Conservation (phyloP, 1,140 invertebrate species). For the Geopemphigus sp. region DNA sequence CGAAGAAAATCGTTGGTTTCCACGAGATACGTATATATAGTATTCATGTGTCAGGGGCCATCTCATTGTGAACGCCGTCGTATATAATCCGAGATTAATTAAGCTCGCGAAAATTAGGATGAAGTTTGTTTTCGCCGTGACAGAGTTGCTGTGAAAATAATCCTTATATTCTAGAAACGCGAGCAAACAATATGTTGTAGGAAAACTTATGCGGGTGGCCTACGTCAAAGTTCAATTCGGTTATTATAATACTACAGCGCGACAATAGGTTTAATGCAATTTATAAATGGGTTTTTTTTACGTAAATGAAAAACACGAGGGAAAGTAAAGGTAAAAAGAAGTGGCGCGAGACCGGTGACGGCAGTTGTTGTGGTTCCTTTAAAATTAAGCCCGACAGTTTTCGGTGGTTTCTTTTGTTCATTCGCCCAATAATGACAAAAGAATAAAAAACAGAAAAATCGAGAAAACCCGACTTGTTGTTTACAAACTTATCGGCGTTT, state of each 20-base stretch:
- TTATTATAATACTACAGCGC: neutral
- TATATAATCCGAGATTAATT: slow-evolving; percentile 23
- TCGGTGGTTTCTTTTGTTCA: neutral
- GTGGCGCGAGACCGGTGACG: too few relatives aligned
- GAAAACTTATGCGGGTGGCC: slow-evolving; percentile 8
- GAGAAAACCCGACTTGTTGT: neutral
- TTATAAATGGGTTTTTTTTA: neutral
- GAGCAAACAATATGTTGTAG: slow-evolving; percentile 10
- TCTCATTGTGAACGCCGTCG: neutral
- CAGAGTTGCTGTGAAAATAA: slow-evolving; percentile 13
- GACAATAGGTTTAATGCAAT: slow-evolving; percentile 4
- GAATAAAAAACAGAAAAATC: neutral
- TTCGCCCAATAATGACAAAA: neutral
- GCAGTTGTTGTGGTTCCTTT: neutral
- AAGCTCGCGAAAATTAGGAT: neutral
- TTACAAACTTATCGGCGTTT: neutral
- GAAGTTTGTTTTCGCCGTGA: slow-evolving; percentile 40
- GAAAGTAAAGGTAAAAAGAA: neutral
- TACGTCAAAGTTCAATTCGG: slow-evolving; percentile 31
- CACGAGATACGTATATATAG: too few relatives aligned
- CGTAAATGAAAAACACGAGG: neutral
- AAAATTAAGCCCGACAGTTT: neutral
- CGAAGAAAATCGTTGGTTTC: too few relatives aligned
- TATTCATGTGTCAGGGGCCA: neutral
- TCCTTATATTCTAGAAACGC: neutral